phyloP scores from a whole-genome alignment of 1,140 invertebrate genomes.

The Drosophila pachea region DNA sequence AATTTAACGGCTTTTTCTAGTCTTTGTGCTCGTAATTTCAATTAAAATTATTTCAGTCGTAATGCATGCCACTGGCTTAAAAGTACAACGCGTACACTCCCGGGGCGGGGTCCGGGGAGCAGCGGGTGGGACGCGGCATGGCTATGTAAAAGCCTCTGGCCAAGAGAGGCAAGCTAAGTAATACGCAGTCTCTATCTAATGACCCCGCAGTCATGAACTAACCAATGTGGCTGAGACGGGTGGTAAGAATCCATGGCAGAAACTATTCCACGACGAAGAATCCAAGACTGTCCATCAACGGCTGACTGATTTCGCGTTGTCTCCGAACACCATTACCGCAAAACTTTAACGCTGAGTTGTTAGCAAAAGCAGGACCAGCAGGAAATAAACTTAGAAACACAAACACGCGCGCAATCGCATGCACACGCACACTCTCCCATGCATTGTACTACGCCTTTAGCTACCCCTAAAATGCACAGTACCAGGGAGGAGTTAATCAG shows the following conservation, averaged over 20 bases:
- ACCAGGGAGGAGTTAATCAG: conserved; percentile 7
- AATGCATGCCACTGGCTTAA: conserved; percentile 28
- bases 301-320: conserved; percentile 45
- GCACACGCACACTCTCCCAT: conserved; percentile 33
- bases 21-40: conserved; percentile 61
- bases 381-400: conserved; percentile 71
- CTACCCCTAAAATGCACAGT: conserved; percentile 22
- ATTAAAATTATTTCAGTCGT: conserved; percentile 72
- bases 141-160: conserved; percentile 27
- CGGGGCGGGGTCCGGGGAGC: neutral
- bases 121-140: conserved; percentile 1
- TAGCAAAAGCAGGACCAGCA: conserved; percentile 37
- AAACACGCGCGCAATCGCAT: conserved; percentile 63
- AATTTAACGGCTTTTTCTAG: conserved; percentile 48
- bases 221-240: neutral
- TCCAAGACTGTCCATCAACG: conserved; percentile 38
- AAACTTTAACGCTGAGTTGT: conserved; percentile 72
- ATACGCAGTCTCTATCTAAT: conserved; percentile 68
- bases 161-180: conserved; percentile 67
- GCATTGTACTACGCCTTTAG: conserved; percentile 55
- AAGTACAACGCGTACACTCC: neutral
- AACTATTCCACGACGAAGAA: conserved; percentile 3
- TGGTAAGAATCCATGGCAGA: neutral
- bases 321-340: conserved; percentile 73
- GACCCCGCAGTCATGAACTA: conserved; percentile 38